phyloP scores from a whole-genome alignment of 1,140 invertebrate species.

The Hylaeus anthracinus region DNA sequence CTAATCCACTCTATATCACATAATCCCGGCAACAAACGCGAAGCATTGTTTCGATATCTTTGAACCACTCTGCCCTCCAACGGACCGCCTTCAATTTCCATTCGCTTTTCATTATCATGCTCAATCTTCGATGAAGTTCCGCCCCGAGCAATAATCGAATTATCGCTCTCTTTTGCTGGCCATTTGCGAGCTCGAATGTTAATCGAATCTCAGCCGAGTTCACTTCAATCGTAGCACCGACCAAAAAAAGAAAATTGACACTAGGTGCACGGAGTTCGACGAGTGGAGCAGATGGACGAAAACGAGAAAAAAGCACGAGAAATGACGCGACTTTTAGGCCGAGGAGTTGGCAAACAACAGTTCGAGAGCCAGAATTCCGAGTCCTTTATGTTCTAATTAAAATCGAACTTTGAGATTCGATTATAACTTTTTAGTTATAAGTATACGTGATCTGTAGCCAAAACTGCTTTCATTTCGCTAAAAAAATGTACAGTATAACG shows the following conservation, averaged over 20 bases:
- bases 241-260: background rate
- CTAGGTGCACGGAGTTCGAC: background rate
- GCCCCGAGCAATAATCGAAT: slow-evolving; percentile 21
- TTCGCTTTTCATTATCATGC: slow-evolving; percentile 36
- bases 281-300: background rate
- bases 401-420: too few relatives aligned
- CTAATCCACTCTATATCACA: background rate
- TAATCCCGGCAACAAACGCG: too few relatives aligned
- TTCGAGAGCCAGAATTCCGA: too few relatives aligned
- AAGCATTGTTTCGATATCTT: slow-evolving; percentile 14
- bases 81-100: background rate
- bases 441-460: too few relatives aligned
- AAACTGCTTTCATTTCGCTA: too few relatives aligned
- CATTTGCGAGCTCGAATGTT: slow-evolving; percentile 36
- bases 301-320: too few relatives aligned
- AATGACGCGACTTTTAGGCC: too few relatives aligned
- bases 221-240: background rate
- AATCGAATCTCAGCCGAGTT: slow-evolving; percentile 29
- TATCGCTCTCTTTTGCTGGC: slow-evolving; percentile 27
- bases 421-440: too few relatives aligned
- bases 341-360: too few relatives aligned
- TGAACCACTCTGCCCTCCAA: background rate
- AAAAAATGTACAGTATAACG: too few relatives aligned
- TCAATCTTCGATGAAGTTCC: slow-evolving; percentile 13
- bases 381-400: too few relatives aligned